Base-by-base conservation (phyloP, 92 coral and sea anemone species). In the Palythoa grandis region DNA sequence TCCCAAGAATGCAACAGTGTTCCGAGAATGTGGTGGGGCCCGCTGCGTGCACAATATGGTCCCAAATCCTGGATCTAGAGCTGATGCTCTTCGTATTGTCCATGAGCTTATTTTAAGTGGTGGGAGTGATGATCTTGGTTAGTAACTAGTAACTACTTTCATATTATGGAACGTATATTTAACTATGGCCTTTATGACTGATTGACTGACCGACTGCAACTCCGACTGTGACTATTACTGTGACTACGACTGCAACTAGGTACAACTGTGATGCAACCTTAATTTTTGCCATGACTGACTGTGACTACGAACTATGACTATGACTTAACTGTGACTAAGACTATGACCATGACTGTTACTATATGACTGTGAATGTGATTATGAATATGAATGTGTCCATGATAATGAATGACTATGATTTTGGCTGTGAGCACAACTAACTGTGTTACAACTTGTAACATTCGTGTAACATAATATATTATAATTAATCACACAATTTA, bases 11-110 rank as follows among this genome's bases (percentile, higher is more conserved):
- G 98, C 98, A 61, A 85, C 88, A 39, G 90, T 92, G 90, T 96
- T 96, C 88, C 89, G 98, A 35, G 93, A 92, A 47, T 96, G 98
- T 85, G 96, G 94, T 3, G 98, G 98, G 3, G 95, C 98, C 20
- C 89, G 90, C 13, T 96, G 98, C 83, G 88, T 89, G 4, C 98
- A 96, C n/a, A 91, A 94, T 74, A 94, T 96, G 89, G 94, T 96
- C 11, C 95, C 91, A 2, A 91, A 87, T 60, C 88, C 95, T 19
- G 93, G 88, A n/a, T 91, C 96, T 16, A 83, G 98, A 61, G 91
- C 91, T 38, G 98, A 96, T 60, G 96, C 98, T 7, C 86, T 96
- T 80, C 95, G 90, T 83, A 96, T 96, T 9, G 88, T 96, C 53
- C 94, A 93, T 40, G 98, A 96, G 38, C 86, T 96, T 86, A 92